Evolutionary conservation across 1,140 invertebrate genomes (phyloP).

Genomic region (Drosophila guanche): DNA sequence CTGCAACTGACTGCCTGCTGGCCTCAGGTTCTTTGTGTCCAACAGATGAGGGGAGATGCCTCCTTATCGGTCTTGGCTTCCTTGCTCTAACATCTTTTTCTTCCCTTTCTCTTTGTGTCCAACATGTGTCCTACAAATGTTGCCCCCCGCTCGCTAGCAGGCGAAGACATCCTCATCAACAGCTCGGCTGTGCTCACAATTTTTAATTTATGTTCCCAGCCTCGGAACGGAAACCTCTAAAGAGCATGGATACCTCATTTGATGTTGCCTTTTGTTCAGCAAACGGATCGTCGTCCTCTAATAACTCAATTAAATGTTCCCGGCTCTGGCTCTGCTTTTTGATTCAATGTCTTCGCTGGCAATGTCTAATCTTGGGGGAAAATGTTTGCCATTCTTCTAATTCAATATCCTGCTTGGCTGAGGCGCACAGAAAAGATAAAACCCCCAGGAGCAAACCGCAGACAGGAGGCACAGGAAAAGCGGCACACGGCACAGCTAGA

Average conservation of each 20-base stretch:
- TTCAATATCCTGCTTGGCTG: conserved; percentile 69
- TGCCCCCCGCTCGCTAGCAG: conserved; percentile 20
- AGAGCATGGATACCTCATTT: conserved; percentile 12
- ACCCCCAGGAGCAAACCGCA: conserved; percentile 50
- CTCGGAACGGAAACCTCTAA: conserved; percentile 13
- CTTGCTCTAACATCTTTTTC: conserved; percentile 1
- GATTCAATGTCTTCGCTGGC: conserved; percentile 32
- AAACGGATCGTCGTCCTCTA: conserved; percentile 27
- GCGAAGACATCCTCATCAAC: conserved; percentile 41
- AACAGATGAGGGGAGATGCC: not conserved
- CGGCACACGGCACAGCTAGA: conserved; percentile 36
- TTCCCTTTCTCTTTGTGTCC: conserved; percentile 27
- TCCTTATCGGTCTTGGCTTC: conserved; percentile 28
- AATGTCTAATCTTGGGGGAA: conserved; percentile 60
- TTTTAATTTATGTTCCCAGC: conserved; percentile 56
- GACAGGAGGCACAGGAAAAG: conserved; percentile 55
- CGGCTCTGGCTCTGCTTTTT: conserved; percentile 1
- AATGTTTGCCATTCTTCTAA: conserved; percentile 68
- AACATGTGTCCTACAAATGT: conserved; percentile 79
- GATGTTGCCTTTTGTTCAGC: conserved; percentile 7
- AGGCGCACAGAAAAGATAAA: conserved; percentile 29
- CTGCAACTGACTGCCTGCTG: conserved; percentile 54
- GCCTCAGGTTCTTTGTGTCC: conserved; percentile 49
- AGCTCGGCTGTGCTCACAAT: conserved; percentile 26
- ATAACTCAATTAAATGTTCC: conserved; percentile 75